These are phyloP conservation scores for Berghia stephanieae DNA, from an alignment of 1,140 invertebrate genomes.

Conservation along the genomic window DNA sequence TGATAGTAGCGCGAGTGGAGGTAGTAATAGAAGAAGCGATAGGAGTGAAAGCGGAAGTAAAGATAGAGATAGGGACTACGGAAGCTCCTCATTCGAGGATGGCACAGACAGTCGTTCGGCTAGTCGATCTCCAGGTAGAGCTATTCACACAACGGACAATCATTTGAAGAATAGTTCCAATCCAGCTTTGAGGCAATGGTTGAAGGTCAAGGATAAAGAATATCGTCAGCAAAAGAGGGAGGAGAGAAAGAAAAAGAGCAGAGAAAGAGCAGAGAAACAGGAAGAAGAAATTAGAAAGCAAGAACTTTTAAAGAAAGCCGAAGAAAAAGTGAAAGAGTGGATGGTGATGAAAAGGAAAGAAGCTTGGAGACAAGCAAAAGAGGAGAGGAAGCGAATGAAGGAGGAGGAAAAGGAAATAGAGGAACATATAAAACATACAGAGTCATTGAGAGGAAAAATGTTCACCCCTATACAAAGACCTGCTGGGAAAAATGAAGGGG, in stretches of 20 bases:
- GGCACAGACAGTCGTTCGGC: background rate
- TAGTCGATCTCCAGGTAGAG: background rate
- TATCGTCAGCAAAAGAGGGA: conserved; percentile 28
- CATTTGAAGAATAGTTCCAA: conserved; percentile 36
- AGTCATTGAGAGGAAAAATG: background rate
- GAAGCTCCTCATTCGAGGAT: background rate
- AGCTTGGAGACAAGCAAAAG: conserved; percentile 16
- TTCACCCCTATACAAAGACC: conserved; percentile 23
- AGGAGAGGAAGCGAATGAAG: conserved; percentile 16
- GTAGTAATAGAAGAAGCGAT: background rate
- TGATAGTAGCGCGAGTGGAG: background rate
- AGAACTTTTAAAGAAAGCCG: conserved; percentile 20
- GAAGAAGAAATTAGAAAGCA: conserved; percentile 12
- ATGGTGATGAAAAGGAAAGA: conserved; percentile 36
- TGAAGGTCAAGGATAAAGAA: conserved; percentile 34
- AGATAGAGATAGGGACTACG: background rate
- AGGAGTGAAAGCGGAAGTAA: background rate
- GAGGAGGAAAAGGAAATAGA: conserved; percentile 16
- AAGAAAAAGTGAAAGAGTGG: conserved; percentile 37
- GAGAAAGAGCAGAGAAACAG: conserved; percentile 18
- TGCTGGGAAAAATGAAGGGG: background rate
- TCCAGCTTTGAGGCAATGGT: conserved; percentile 34
- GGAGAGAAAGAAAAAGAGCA: conserved; percentile 28
- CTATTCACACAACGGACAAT: conserved; percentile 1
- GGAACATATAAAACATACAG: background rate